These are phyloP conservation scores for Mirza zaza DNA, from an alignment of 2,113 vertebrate genomes.

Conservation along the genomic window DNA sequence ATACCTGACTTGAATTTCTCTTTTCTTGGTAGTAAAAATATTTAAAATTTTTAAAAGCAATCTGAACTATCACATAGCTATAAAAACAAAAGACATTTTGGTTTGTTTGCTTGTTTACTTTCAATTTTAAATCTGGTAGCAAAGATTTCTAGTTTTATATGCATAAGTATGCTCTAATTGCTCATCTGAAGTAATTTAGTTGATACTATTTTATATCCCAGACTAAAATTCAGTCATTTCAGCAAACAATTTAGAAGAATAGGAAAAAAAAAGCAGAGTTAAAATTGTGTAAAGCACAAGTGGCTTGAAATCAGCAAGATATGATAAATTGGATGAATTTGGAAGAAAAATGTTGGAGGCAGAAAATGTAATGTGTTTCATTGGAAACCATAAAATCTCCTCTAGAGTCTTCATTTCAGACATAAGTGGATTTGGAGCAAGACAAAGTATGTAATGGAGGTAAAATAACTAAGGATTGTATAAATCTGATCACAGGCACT, in stretches of 20 bases:
- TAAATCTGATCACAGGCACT: conserved; percentile 46
- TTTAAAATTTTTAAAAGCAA: conserved; percentile 25
- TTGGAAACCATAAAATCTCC: conserved; percentile 57
- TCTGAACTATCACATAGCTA: neutral
- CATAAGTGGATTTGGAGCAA: conserved; percentile 42
- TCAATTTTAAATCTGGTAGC: conserved; percentile 31
- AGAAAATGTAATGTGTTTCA: conserved; percentile 66
- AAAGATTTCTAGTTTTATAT: conserved; percentile 17
- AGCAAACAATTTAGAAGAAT: conserved; percentile 22
- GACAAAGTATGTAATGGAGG: conserved; percentile 46
- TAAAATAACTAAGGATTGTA: conserved; percentile 53
- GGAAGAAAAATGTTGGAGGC: conserved; percentile 59
- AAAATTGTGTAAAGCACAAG: conserved; percentile 43
- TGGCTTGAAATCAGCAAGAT: conserved; percentile 51
- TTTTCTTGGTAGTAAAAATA: conserved; percentile 2
- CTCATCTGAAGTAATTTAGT: conserved; percentile 44
- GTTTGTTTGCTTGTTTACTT: neutral
- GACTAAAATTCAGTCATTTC: conserved; percentile 42
- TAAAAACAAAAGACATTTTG: neutral
- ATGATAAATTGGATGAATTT: conserved; percentile 54
- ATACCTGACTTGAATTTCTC: neutral
- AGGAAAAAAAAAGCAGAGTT: neutral
- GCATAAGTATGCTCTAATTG: conserved; percentile 1
- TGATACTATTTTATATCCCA: conserved; percentile 23
- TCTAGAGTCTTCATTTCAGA: conserved; percentile 52